These are phyloP conservation scores for Morpho deidamia DNA, from an alignment of 2,888 invertebrate species.

Conservation along the genomic window DNA sequence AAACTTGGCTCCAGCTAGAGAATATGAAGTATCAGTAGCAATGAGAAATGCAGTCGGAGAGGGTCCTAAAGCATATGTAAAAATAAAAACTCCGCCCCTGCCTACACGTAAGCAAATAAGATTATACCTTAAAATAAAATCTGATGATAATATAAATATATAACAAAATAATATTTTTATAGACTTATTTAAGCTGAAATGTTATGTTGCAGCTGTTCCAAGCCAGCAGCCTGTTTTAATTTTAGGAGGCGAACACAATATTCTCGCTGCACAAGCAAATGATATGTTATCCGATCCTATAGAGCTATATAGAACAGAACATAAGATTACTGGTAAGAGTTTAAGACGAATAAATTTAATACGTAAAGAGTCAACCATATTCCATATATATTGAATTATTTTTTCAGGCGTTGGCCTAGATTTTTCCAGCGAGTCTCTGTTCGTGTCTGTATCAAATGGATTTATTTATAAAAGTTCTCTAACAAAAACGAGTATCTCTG, in stretches of 20 bases:
- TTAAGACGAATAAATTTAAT: too few species aligned
- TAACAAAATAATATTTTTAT: not conserved
- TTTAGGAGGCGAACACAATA: constrained; percentile 82
- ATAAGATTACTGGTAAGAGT: constrained; percentile 58
- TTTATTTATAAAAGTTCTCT: constrained; percentile 78
- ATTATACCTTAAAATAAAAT: not conserved
- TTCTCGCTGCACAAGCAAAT: constrained; percentile 82
- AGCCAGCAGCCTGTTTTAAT: constrained; percentile 84
- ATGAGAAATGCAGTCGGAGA: constrained; percentile 90
- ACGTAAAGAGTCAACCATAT: too few species aligned
- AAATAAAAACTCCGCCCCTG: constrained; percentile 83
- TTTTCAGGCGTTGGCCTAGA: constrained; percentile 86
- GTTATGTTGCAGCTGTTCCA: constrained; percentile 74
- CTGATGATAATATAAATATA: not conserved
- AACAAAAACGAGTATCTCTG: constrained; percentile 57
- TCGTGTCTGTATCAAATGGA: constrained; percentile 86
- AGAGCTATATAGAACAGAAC: constrained; percentile 79
- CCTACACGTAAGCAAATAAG: constrained; percentile 78
- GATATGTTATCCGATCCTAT: constrained; percentile 83
- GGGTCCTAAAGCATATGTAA: constrained; percentile 83
- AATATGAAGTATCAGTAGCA: constrained; percentile 87
- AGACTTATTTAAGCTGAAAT: not conserved
- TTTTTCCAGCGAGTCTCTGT: constrained; percentile 84
- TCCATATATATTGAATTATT: too few species aligned
- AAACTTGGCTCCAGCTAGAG: constrained; percentile 83